Conservation (phyloP, 2,113 vertebrate genomes). For the Gavialis gangeticus region DNA sequence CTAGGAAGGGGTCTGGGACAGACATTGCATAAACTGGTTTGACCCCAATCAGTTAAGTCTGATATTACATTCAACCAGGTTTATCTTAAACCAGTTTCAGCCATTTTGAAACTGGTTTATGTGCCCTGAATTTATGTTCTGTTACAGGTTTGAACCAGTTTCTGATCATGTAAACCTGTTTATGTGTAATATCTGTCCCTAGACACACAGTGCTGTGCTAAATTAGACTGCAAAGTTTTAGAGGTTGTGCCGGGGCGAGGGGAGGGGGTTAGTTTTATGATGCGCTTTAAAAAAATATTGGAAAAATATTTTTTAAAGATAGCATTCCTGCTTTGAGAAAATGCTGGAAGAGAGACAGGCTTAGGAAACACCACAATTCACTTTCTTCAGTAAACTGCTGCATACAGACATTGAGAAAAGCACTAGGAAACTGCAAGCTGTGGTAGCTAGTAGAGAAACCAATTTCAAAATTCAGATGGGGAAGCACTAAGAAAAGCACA, state of each 20-base stretch:
- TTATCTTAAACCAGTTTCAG: too few relatives aligned
- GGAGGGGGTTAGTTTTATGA: not conserved
- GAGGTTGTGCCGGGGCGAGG: not conserved
- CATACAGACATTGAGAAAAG: not conserved
- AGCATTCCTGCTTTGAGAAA: not conserved
- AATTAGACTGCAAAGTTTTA: not conserved
- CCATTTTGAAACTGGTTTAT: too few relatives aligned
- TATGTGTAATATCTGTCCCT: too few relatives aligned
- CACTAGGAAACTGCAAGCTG: not conserved
- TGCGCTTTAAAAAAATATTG: not conserved
- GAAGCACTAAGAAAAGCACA: conserved; percentile 34
- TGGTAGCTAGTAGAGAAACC: not conserved
- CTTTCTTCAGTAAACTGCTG: conserved; percentile 3
- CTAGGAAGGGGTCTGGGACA: too few relatives aligned
- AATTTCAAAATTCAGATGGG: conserved; percentile 19
- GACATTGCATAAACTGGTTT: too few relatives aligned
- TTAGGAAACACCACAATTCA: not conserved
- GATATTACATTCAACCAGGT: too few relatives aligned
- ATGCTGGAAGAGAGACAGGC: not conserved
- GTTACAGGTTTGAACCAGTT: too few relatives aligned
- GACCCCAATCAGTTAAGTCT: too few relatives aligned
- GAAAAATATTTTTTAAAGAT: not conserved
- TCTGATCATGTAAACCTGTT: too few relatives aligned
- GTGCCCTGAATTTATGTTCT: too few relatives aligned
- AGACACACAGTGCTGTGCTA: not conserved